phyloP scores from a whole-genome alignment of 2,113 vertebrate species.

The Salvelinus sp. region DNA sequence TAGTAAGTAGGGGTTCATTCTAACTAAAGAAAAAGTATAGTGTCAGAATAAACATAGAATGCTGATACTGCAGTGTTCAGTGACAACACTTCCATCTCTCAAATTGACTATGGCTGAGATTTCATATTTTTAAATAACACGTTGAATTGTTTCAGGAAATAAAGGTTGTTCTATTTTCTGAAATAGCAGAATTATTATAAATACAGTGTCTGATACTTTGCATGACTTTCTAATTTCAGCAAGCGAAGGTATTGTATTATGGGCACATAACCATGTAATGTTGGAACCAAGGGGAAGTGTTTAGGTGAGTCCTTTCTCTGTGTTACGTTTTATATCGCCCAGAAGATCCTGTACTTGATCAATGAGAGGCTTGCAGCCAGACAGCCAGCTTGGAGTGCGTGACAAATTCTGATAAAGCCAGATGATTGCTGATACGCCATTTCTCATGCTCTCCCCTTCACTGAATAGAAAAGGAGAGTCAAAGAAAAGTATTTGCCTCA shows the following conservation, averaged over 20 bases:
- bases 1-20: too few species aligned
- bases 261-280: slow-evolving; percentile 52
- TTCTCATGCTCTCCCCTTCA: background rate
- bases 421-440: slow-evolving; percentile 51
- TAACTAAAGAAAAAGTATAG: too few species aligned
- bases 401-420: slow-evolving; percentile 61
- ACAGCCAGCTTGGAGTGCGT: slow-evolving; percentile 37
- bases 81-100: too few species aligned
- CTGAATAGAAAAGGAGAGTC: slow-evolving; percentile 7
- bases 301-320: slow-evolving; percentile 52
- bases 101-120: background rate
- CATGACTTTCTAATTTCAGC: background rate
- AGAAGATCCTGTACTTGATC: slow-evolving; percentile 70
- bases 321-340: slow-evolving; percentile 57
- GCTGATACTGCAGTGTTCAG: too few species aligned
- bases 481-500: slow-evolving; percentile 9
- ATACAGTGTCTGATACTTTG: background rate
- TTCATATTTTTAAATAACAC: background rate
- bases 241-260: slow-evolving; percentile 34
- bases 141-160: background rate
- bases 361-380: slow-evolving; percentile 47
- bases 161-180: background rate
- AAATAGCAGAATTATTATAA: background rate
- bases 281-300: slow-evolving; percentile 62
- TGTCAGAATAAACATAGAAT: too few species aligned